Conservation (phyloP, 2,797 vertebrate genomes). For the Platalea minor region DNA sequence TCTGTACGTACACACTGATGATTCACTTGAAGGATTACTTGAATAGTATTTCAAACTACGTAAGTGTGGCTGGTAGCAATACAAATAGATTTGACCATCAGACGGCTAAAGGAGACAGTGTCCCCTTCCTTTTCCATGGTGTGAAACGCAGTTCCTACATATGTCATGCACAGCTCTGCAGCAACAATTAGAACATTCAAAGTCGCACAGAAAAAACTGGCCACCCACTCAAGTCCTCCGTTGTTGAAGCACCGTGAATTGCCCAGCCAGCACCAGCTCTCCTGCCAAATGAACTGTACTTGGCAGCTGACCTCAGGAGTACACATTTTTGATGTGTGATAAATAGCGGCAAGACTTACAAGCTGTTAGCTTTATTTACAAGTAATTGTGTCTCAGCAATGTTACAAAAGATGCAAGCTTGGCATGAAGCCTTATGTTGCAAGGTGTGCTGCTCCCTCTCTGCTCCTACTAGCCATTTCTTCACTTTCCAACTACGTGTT, state of each 20-base stretch:
- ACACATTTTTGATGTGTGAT: neutral
- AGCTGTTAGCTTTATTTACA: conserved; percentile 5
- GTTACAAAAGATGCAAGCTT: neutral
- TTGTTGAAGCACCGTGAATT: neutral
- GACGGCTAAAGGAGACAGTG: neutral
- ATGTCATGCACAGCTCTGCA: neutral
- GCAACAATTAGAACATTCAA: neutral
- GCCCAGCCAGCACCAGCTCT: neutral
- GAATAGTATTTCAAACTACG: neutral
- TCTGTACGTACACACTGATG: neutral
- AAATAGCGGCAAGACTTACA: conserved; percentile 21
- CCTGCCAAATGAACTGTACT: conserved; percentile 5
- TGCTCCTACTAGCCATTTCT: neutral
- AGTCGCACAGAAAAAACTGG: neutral
- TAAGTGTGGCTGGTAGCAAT: neutral
- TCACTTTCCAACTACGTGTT: neutral
- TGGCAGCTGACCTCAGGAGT: neutral
- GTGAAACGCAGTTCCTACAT: neutral
- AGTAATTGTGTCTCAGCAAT: neutral
- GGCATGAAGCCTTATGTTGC: neutral
- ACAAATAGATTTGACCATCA: conserved; percentile 1
- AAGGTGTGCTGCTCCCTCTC: neutral
- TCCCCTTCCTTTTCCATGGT: neutral
- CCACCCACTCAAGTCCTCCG: neutral
- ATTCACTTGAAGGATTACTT: neutral